Evolutionary conservation across 2,888 invertebrate genomes (phyloP).

Genomic region (Dasysyrphus albostriatus): DNA sequence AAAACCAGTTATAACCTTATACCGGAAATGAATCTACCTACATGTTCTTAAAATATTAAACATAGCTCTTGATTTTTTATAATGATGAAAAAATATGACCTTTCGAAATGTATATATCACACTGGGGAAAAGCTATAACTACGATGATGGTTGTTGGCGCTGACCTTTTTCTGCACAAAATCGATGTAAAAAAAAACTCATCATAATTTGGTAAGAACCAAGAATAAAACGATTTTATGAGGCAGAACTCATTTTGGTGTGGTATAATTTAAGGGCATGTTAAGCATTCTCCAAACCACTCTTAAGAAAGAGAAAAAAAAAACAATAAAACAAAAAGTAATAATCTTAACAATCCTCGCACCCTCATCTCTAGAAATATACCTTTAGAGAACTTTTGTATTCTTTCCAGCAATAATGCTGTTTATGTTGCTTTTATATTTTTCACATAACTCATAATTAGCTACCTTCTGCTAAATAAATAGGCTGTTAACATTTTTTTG

Average conservation of each 20-base stretch:
- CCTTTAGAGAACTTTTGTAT: conserved; percentile 14
- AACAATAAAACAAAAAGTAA: conserved; percentile 18
- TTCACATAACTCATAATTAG: conserved; percentile 72
- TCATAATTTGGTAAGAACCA: conserved; percentile 22
- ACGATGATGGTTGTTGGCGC: not conserved
- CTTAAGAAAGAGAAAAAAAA: conserved; percentile 5
- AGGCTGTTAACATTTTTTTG: conserved; percentile 70
- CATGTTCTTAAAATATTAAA: not conserved
- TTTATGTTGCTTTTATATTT: conserved; percentile 45
- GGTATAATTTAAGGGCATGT: conserved; percentile 53
- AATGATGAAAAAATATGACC: conserved; percentile 7
- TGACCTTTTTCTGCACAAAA: conserved; percentile 19
- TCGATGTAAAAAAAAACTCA: conserved; percentile 12
- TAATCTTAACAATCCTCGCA: conserved; percentile 44
- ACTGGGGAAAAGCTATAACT: conserved; percentile 9
- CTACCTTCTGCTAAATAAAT: conserved; percentile 71
- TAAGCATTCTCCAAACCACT: conserved; percentile 38
- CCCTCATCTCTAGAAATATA: not conserved
- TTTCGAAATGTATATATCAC: conserved; percentile 4
- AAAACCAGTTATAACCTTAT: no score
- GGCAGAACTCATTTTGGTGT: conserved; percentile 39
- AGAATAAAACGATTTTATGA: conserved; percentile 59
- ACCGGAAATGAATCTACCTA: no score
- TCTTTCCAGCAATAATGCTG: not conserved
- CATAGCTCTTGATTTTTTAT: not conserved